These are phyloP conservation scores for Columba janthina DNA, from an alignment of 2,113 vertebrate species.

Conservation along the genomic window DNA sequence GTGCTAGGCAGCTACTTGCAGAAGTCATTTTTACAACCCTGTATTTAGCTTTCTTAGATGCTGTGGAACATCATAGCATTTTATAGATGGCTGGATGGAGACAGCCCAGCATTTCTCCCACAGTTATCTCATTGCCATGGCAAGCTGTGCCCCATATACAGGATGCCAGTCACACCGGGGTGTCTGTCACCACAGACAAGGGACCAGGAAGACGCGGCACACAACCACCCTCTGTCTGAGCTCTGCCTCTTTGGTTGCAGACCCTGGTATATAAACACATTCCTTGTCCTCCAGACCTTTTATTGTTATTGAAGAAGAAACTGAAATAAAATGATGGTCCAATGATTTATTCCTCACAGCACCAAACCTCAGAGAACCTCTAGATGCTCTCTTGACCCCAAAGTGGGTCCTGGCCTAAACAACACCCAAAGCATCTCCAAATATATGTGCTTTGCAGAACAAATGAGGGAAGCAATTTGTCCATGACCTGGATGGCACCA, in stretches of 20 bases:
- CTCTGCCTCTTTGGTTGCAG: background rate
- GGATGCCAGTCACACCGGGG: fast-evolving
- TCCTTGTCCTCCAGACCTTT: background rate
- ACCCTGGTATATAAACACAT: background rate
- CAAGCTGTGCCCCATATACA: background rate
- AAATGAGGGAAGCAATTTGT: background rate
- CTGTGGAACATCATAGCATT: background rate
- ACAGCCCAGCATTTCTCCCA: background rate
- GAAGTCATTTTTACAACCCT: background rate
- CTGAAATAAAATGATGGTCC: background rate
- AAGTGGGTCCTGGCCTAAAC: background rate
- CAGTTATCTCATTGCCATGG: background rate
- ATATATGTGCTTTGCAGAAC: background rate
- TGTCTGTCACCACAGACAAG: background rate
- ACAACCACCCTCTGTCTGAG: background rate
- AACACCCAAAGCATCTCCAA: background rate
- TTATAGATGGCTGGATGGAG: background rate
- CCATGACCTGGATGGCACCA: background rate
- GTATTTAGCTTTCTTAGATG: background rate
- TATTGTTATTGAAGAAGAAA: background rate
- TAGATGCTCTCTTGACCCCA: background rate
- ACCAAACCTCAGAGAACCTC: background rate
- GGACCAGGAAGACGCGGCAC: background rate
- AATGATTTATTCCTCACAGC: background rate
- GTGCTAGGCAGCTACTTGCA: background rate